phyloP scores from a whole-genome alignment of 2,113 vertebrate genomes.

The Orycteropus afer region DNA sequence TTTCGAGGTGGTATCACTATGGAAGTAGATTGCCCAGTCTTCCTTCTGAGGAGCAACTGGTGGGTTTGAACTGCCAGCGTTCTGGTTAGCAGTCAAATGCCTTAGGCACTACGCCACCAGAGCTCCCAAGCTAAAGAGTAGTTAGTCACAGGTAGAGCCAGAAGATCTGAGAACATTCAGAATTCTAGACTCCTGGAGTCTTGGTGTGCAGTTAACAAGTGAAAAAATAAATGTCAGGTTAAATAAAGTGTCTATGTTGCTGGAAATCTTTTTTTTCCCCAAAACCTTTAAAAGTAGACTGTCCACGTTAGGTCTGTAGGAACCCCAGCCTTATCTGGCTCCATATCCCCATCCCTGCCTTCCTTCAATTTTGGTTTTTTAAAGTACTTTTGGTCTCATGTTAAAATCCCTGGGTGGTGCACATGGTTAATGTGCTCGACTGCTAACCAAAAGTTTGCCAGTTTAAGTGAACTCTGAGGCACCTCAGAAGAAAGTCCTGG shows the following conservation, averaged over 20 bases:
- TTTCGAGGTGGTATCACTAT: no score
- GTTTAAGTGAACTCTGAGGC: neutral
- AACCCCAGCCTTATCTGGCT: neutral
- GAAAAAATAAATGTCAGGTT: neutral
- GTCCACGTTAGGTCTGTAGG: neutral
- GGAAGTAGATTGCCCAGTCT: no score
- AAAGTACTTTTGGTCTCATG: neutral
- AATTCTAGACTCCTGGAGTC: neutral
- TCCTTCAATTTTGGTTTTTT: neutral
- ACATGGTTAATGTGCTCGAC: neutral
- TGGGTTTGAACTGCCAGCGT: no score
- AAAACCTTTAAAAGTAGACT: neutral
- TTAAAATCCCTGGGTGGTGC: neutral
- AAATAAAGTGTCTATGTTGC: neutral
- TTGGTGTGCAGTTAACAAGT: neutral
- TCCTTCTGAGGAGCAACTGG: no score
- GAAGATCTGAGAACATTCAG: neutral
- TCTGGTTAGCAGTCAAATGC: no score
- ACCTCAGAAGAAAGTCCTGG: neutral
- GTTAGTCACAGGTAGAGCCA: neutral
- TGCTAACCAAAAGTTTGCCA: neutral
- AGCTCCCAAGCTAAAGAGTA: no score
- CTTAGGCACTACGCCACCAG: no score
- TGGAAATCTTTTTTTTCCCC: neutral
- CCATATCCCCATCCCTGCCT: neutral